A percentile compares a stretch with the other conserved stretches of the same genome.
Evolutionary conservation across 1,140 invertebrate species (phyloP).

Genomic region (Triops longicaudatus): DNA sequence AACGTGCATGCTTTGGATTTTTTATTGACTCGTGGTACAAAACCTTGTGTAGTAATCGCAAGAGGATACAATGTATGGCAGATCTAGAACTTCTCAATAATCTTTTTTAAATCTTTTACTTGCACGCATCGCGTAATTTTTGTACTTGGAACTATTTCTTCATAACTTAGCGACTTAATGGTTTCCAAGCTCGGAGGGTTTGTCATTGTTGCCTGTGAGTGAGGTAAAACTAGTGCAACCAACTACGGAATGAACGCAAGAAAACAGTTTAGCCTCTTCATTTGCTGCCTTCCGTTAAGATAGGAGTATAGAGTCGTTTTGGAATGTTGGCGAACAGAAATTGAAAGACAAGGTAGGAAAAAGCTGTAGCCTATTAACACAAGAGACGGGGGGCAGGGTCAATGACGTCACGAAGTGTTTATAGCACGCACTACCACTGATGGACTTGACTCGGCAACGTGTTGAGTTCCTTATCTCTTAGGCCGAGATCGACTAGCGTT

Average conservation of each 20-base stretch:
- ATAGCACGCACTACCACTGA: neutral
- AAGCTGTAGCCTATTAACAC: neutral
- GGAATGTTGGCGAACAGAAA: neutral
- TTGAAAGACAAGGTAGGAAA: neutral
- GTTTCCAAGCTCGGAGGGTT: neutral
- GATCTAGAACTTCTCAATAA: neutral
- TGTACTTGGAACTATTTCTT: constrained; percentile 1
- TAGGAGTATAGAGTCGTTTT: neutral
- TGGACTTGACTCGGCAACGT: neutral
- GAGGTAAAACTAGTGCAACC: neutral
- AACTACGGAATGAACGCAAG: neutral
- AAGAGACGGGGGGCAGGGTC: neutral
- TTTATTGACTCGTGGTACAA: constrained; percentile 15
- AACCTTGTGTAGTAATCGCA: constrained; percentile 8
- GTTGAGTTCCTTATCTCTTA: neutral
- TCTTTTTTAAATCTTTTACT: neutral
- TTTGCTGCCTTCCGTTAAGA: neutral
- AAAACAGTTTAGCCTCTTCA: constrained; percentile 2
- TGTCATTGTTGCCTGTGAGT: neutral
- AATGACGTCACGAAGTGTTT: neutral
- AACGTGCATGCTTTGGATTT: neutral
- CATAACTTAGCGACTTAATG: neutral
- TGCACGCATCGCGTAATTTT: neutral
- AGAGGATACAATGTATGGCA: constrained; percentile 5
- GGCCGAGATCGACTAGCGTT: neutral